Base-by-base conservation (phyloP, 2,888 invertebrate genomes). In the Eupithecia dodoneata region DNA sequence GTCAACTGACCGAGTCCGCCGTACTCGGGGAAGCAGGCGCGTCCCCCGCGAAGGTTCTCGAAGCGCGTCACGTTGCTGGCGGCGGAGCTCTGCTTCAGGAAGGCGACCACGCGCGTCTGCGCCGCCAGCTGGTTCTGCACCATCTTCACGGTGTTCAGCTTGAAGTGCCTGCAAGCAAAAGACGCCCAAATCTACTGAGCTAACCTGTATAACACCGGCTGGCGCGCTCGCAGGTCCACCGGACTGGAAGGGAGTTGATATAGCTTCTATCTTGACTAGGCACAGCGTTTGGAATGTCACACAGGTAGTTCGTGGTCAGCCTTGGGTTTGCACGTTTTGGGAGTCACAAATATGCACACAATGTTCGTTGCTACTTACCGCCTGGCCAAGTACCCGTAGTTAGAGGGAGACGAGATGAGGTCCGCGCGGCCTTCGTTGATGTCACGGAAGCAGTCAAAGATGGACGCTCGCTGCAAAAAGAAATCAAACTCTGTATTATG, bases 11-110 rank as follows among this genome's bases (percentile, higher is more conserved):
- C 96, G 74, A 97, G 96, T 55, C 97, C 97, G 1, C 96, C 96
- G 82, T 95, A 97, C 84, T 96, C 96, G 0, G 97, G 96, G 91
- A 97, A 96, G 87, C 97, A 97, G 0, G 96, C 96, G 44, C 91
- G 94, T 80, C 92, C 95, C 1, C 90, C 94, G 63, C 95, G 91
- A 3, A 97, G 85, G 86, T 96, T 96, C 79, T 94, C 93, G 80
- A 97, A 96, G 45, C 93, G 91, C 0, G 92, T 94, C 73, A 96
- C 92, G 63, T 91, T 88, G 2, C 73, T 55, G 3, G 83, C 76
- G 0, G 88, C 85, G 0, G 89, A 77, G 0, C 86, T 76, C 0
- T 89, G 88, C 81, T 94, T 96, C 0, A 97, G 90, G 18, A 96
- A 93, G 0, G 96, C 96, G 0, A 96, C 91, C 0, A 96, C 91